Conservation (phyloP, 2,113 vertebrate genomes). For the Mobula birostris region DNA sequence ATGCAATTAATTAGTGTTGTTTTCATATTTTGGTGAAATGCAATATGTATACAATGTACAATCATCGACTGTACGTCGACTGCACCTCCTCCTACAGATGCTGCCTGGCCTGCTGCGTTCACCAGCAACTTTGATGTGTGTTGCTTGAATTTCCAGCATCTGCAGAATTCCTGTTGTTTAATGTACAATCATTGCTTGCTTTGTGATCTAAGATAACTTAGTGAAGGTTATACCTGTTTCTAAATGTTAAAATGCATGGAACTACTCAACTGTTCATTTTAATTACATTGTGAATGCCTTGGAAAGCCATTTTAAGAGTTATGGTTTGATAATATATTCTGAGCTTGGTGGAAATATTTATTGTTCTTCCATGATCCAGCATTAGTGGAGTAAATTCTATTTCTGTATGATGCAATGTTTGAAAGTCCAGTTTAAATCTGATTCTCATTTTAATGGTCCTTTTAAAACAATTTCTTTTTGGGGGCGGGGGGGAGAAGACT, state of each 20-base stretch:
- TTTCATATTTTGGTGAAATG: background rate
- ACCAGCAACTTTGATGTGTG: too few species aligned
- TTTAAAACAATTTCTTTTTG: background rate
- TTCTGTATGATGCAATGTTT: background rate
- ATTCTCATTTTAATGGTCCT: background rate
- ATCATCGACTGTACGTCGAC: too few species aligned
- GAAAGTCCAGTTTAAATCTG: slow-evolving; percentile 5
- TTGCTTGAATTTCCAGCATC: too few species aligned
- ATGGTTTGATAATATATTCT: background rate
- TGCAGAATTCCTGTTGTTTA: too few species aligned
- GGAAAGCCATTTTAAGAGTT: background rate
- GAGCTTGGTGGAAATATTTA: background rate
- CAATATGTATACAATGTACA: background rate
- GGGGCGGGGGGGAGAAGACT: too few species aligned
- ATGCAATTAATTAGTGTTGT: background rate
- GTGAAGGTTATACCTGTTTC: background rate
- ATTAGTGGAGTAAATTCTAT: background rate
- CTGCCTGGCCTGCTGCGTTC: too few species aligned
- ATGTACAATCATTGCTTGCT: background rate
- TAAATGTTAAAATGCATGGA: background rate
- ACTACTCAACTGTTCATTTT: background rate
- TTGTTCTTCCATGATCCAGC: background rate
- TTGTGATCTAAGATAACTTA: background rate
- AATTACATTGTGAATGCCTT: background rate
- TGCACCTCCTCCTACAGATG: too few species aligned